These are phyloP conservation scores for Aricia artaxerxes DNA, from an alignment of 2,888 invertebrate species.

Conservation along the genomic window DNA sequence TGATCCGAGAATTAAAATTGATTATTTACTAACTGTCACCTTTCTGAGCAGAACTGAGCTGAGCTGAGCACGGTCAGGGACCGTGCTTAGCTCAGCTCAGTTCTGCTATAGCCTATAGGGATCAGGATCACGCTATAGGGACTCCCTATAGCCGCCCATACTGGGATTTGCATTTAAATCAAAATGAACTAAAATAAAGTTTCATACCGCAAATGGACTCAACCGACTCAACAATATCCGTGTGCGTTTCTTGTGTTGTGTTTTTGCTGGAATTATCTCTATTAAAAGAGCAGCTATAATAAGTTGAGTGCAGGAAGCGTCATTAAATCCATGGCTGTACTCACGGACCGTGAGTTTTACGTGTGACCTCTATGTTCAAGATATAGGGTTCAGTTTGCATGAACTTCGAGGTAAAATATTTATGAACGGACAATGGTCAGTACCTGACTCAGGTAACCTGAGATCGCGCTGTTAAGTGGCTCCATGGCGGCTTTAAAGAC, in stretches of 20 bases:
- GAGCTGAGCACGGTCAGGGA: too few relatives aligned
- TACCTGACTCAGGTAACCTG: background rate
- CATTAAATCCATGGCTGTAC: conserved; percentile 2
- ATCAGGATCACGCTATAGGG: too few relatives aligned
- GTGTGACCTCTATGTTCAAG: background rate
- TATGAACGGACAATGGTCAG: background rate
- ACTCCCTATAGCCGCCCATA: too few relatives aligned
- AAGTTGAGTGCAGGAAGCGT: conserved; percentile 33
- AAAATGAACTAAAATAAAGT: background rate
- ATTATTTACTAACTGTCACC: too few relatives aligned
- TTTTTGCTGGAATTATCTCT: conserved; percentile 21
- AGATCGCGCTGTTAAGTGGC: background rate
- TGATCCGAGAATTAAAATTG: too few relatives aligned
- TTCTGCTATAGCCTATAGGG: too few relatives aligned
- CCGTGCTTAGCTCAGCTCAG: too few relatives aligned
- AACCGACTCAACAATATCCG: background rate
- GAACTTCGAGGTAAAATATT: background rate
- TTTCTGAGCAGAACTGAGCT: too few relatives aligned
- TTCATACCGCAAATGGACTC: background rate
- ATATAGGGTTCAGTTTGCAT: background rate
- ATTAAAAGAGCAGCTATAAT: background rate
- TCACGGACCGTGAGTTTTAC: background rate
- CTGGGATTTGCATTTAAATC: background rate
- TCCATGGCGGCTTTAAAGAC: background rate
- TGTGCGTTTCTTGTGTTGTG: background rate